These are phyloP conservation scores for Thera obeliscata DNA, from an alignment of 2,888 invertebrate genomes.

Conservation along the genomic window DNA sequence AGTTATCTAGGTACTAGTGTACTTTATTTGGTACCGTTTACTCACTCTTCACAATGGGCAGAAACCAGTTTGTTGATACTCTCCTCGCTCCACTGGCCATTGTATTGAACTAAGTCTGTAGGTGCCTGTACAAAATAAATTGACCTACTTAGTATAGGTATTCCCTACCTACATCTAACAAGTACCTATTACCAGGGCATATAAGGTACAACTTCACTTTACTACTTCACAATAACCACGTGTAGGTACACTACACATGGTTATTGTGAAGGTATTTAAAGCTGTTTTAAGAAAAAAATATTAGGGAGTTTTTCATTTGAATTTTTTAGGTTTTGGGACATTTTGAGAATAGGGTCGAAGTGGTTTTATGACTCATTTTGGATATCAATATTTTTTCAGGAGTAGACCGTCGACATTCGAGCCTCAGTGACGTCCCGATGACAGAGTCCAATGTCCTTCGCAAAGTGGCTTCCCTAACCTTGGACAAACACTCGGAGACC, in stretches of 20 bases:
- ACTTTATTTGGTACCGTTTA: conserved; percentile 46
- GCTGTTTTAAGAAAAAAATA: too few species aligned
- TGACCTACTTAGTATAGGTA: neutral
- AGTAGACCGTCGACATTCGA: conserved; percentile 73
- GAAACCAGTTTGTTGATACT: conserved; percentile 66
- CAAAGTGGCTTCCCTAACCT: conserved; percentile 93
- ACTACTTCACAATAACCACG: neutral
- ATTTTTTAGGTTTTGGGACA: too few species aligned
- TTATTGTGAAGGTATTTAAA: too few species aligned
- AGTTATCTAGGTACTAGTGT: neutral
- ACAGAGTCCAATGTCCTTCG: conserved; percentile 89
- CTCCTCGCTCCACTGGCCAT: conserved; percentile 45
- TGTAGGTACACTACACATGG: neutral
- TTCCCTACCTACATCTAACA: neutral
- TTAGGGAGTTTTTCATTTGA: too few species aligned
- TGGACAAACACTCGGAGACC: conserved; percentile 89
- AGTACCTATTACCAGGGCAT: neutral
- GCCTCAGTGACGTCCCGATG: conserved; percentile 77
- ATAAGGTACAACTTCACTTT: too few species aligned
- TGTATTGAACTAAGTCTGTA: conserved; percentile 26
- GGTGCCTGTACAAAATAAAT: neutral
- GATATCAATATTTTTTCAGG: conserved; percentile 52
- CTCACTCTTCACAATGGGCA: conserved; percentile 47
- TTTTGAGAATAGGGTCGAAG: too few species aligned
- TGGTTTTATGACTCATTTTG: neutral